Conservation (phyloP, 2,113 vertebrate species). For the Verasper variegatus region DNA sequence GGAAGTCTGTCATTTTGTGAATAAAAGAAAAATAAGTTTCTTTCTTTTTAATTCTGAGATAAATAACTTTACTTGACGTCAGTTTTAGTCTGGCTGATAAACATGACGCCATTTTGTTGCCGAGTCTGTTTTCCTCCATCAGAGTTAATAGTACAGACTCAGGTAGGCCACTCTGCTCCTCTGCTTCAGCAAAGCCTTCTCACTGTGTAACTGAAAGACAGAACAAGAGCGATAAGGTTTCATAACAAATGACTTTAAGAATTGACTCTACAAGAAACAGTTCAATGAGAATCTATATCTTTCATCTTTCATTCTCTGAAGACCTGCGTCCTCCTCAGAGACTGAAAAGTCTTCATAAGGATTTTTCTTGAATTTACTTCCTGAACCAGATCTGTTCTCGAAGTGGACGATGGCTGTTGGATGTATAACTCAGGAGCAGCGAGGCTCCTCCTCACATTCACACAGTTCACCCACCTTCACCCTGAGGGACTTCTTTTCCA, state of each 20-base stretch:
- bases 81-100: neutral
- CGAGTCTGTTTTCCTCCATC: neutral
- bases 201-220: constrained; percentile 79
- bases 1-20: constrained; percentile 41
- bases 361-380: no score
- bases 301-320: no score
- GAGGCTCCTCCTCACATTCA: no score
- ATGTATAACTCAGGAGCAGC: no score
- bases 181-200: constrained; percentile 82
- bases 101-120: neutral
- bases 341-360: no score
- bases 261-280: no score
- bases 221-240: neutral
- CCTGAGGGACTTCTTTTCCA: constrained; percentile 79
- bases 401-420: no score
- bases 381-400: no score
- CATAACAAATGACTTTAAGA: no score
- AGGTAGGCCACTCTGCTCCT: constrained; percentile 83
- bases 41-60: neutral
- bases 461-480: constrained; percentile 75
- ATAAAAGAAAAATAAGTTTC: constrained; percentile 44
- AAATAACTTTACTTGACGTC: neutral
- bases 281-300: no score
- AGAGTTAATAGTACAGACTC: constrained; percentile 69
- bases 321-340: no score